A percentile compares a stretch with the other conserved stretches of the same genome.
Evolutionary conservation across 1,140 invertebrate genomes (phyloP).

Genomic region (Drosophila murphyi): DNA sequence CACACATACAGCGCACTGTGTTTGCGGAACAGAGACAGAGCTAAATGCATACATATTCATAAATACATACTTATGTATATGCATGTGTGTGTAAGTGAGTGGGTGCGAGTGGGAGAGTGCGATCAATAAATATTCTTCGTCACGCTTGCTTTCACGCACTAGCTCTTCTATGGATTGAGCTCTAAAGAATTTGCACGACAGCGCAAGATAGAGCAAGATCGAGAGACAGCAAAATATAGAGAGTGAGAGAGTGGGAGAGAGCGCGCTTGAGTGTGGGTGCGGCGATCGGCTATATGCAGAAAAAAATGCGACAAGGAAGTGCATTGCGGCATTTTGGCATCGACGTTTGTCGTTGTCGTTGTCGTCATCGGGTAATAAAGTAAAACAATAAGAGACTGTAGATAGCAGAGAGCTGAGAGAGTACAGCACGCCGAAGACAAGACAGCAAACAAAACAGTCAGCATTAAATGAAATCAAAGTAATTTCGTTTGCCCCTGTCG

Average conservation of each 20-base stretch:
- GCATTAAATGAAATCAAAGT: conserved; percentile 71
- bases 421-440: conserved; percentile 16
- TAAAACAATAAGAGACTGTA: conserved; percentile 5
- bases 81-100: conserved; percentile 12
- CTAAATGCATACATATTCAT: conserved; percentile 26
- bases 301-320: conserved; percentile 25
- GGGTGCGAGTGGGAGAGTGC: conserved; percentile 42
- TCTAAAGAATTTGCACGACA: conserved; percentile 40
- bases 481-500: conserved; percentile 39
- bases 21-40: conserved; percentile 20
- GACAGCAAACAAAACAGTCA: conserved; percentile 44
- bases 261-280: conserved; percentile 36
- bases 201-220: not conserved
- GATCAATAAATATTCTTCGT: conserved; percentile 41
- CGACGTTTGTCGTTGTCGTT: conserved; percentile 14
- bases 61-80: conserved; percentile 1
- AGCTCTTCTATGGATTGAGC: conserved; percentile 41
- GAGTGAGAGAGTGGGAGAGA: not conserved
- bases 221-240: conserved; percentile 3
- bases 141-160: conserved; percentile 57
- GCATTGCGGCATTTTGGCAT: conserved; percentile 34
- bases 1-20: not conserved
- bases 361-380: conserved; percentile 21
- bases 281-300: conserved; percentile 24
- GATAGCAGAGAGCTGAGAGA: not conserved